Percentiles rank a stretch among this genome's conserved stretches.
Conservation (phyloP, 2,113 vertebrate species). For the Cyanocitta stelleri region DNA sequence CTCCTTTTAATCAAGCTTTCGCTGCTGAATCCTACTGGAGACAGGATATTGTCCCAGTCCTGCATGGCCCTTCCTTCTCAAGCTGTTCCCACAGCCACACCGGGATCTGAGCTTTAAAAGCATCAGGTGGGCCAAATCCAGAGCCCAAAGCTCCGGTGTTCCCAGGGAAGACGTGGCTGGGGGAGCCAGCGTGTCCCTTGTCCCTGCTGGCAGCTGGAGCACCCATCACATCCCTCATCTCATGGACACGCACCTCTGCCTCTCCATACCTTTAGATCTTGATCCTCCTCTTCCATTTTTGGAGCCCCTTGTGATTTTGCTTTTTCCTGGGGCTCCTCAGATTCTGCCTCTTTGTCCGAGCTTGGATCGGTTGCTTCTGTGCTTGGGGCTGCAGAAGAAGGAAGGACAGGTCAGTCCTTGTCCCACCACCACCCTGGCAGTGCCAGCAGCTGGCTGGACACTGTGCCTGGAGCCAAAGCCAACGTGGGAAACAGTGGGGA, state of each 20-base stretch:
- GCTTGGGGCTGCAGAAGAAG: constrained; percentile 53
- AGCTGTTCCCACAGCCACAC: background rate
- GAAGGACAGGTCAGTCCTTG: background rate
- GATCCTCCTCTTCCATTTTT: constrained; percentile 82
- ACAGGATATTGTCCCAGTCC: background rate
- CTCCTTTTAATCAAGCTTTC: background rate
- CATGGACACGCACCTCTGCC: accelerated
- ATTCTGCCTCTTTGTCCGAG: constrained; percentile 78
- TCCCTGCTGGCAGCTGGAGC: background rate
- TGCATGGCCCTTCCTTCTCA: background rate
- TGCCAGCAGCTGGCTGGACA: background rate
- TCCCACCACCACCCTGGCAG: background rate
- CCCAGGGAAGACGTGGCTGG: background rate
- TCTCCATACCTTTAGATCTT: constrained; percentile 83
- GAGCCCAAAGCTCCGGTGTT: background rate
- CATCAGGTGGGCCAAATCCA: background rate
- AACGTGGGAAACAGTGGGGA: background rate
- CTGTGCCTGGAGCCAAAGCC: background rate
- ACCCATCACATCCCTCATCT: background rate
- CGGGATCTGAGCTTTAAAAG: background rate
- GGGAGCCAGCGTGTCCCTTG: background rate
- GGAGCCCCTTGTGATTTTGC: constrained; percentile 61
- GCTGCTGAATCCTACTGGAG: background rate
- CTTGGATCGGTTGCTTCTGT: constrained; percentile 69
- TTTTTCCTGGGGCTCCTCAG: constrained; percentile 77